These are phyloP conservation scores for Rhimphoctona megacephalus DNA, from an alignment of 2,888 invertebrate species.

Conservation along the genomic window DNA sequence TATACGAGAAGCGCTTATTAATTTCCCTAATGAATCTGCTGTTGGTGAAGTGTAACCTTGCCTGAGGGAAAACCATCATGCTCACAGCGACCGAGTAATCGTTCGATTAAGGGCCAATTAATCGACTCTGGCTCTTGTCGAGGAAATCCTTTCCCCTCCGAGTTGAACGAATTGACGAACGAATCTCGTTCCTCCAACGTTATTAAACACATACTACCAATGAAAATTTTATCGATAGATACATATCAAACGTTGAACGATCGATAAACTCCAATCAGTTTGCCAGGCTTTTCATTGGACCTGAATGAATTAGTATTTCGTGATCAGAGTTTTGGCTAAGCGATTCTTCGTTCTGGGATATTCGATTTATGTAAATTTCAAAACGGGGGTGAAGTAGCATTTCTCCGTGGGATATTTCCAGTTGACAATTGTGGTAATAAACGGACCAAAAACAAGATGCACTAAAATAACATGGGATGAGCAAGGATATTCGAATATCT, in stretches of 20 bases:
- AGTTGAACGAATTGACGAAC: constrained; percentile 53
- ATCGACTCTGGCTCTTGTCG: constrained; percentile 68
- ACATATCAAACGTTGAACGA: background rate
- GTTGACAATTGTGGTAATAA: background rate
- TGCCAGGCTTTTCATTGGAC: background rate
- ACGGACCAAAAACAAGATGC: background rate
- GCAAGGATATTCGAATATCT: background rate
- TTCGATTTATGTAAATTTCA: constrained; percentile 2
- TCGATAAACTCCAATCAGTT: constrained; percentile 46
- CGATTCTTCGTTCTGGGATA: constrained; percentile 17
- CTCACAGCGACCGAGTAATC: constrained; percentile 71
- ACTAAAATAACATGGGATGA: background rate
- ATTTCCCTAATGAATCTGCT: constrained; percentile 77
- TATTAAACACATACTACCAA: constrained; percentile 12
- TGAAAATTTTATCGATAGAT: constrained; percentile 34
- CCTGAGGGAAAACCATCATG: constrained; percentile 59
- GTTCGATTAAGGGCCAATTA: constrained; percentile 77
- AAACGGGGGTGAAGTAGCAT: background rate
- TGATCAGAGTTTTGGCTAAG: background rate
- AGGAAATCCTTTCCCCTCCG: constrained; percentile 15
- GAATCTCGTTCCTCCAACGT: constrained; percentile 31
- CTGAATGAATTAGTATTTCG: constrained; percentile 3
- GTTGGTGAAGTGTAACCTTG: constrained; percentile 50
- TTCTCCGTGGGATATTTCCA: background rate
- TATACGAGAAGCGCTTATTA: constrained; percentile 73